Evolutionary conservation across 2,888 invertebrate genomes (phyloP).

Genomic region (Sarcophaga variegata): DNA sequence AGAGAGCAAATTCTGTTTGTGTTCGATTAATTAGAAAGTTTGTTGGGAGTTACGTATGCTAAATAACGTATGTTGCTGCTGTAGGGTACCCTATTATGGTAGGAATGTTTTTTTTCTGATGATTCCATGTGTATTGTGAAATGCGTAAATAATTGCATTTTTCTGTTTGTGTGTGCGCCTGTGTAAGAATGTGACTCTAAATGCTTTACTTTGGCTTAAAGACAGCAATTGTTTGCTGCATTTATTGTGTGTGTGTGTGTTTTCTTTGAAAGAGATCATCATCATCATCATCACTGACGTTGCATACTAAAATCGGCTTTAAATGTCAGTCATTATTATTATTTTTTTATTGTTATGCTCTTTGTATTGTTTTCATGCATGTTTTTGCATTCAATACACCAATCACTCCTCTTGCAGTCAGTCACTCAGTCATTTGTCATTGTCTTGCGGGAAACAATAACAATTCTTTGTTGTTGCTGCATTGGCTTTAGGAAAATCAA

Average conservation of each 20-base stretch:
- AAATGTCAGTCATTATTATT: conserved; percentile 52
- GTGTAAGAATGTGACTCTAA: conserved; percentile 36
- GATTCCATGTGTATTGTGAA: no score
- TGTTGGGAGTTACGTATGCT: no score
- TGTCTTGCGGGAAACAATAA: neutral
- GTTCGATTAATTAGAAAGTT: no score
- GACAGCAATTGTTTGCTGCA: neutral
- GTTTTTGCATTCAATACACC: conserved; percentile 11
- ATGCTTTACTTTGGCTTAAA: conserved; percentile 34
- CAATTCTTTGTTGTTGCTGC: no score
- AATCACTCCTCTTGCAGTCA: no score
- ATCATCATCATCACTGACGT: neutral
- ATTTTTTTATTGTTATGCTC: conserved; percentile 10
- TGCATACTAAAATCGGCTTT: conserved; percentile 63
- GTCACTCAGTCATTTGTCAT: conserved; percentile 25
- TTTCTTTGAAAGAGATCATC: no score
- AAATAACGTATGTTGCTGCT: no score
- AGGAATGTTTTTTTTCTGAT: no score
- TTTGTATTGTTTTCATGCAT: conserved; percentile 9
- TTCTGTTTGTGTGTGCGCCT: neutral
- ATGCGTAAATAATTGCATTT: no score
- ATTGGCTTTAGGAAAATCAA: no score
- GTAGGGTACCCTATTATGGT: no score
- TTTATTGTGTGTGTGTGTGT: neutral
- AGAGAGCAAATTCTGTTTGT: no score